Conservation (phyloP, 2,113 vertebrate species). For the Saguinus midas region DNA sequence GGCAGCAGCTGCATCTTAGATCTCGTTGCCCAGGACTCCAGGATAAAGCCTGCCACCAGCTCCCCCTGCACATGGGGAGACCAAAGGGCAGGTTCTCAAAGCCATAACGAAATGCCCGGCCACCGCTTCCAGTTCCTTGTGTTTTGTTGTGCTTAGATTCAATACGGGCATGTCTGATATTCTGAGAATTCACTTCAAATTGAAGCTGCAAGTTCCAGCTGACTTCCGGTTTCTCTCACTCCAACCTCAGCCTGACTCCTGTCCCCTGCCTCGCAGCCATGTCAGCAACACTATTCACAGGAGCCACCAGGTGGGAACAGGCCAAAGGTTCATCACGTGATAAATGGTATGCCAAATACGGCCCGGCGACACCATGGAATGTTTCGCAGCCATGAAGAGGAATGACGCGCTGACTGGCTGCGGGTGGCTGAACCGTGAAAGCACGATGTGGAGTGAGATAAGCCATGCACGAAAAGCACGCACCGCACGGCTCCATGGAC, state of each 20-base stretch:
- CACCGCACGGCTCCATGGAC: rapidly evolving
- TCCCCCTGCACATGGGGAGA: neutral
- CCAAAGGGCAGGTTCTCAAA: rapidly evolving
- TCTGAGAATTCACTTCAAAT: neutral
- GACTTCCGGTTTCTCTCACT: neutral
- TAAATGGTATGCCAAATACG: rapidly evolving
- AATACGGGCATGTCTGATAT: neutral
- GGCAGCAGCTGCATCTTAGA: rapidly evolving
- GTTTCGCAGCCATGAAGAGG: neutral
- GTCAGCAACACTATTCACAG: no score
- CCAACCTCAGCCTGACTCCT: neutral
- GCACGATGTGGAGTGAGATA: rapidly evolving
- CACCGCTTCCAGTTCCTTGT: neutral
- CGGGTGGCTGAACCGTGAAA: neutral
- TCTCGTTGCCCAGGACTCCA: no score
- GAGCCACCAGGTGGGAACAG: neutral
- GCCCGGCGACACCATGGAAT: neutral
- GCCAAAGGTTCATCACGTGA: neutral
- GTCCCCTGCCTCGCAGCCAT: neutral
- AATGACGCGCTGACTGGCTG: rapidly evolving
- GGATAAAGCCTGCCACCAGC: rapidly evolving
- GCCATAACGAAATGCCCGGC: rapidly evolving
- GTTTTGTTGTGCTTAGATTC: neutral
- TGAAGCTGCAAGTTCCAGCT: neutral
- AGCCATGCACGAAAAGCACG: no score